phyloP scores from a whole-genome alignment of 2,113 vertebrate species.

The Trinectes maculatus region DNA sequence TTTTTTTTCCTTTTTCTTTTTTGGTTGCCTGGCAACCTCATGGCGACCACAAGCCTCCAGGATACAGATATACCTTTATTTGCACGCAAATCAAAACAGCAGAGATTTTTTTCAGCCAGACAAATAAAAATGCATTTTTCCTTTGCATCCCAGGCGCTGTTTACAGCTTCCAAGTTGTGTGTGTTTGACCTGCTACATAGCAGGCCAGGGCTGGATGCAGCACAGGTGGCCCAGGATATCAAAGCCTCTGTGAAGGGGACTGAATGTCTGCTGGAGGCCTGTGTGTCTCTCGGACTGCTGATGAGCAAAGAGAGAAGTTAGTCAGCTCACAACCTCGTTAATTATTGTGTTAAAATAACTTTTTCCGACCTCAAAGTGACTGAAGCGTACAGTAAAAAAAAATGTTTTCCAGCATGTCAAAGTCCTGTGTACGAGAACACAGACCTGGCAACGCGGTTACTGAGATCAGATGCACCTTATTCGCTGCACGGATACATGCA shows the following conservation, averaged over 20 bases:
- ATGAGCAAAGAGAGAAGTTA: constrained; percentile 59
- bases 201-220: constrained; percentile 65
- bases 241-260: constrained; percentile 80
- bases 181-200: constrained; percentile 87
- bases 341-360: neutral
- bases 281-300: constrained; percentile 86
- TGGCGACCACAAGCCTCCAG: neutral
- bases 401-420: constrained; percentile 43
- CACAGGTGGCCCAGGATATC: constrained; percentile 78
- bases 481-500: constrained; percentile 83
- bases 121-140: neutral
- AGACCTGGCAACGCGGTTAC: constrained; percentile 70
- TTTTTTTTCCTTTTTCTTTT: neutral
- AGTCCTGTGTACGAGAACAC: constrained; percentile 85
- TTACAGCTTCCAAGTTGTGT: constrained; percentile 86
- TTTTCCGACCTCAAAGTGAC: neutral
- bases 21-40: neutral
- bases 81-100: neutral
- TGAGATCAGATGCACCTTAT: constrained; percentile 79
- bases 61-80: neutral
- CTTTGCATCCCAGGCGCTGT: constrained; percentile 81
- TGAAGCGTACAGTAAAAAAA: too few species aligned
- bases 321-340: neutral
- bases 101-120: neutral
- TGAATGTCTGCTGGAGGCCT: constrained; percentile 86